Percentiles rank a stretch among this genome's conserved stretches.
These are phyloP conservation scores for Drymonia ruficornis DNA, from an alignment of 2,888 invertebrate genomes.

Conservation along the genomic window DNA sequence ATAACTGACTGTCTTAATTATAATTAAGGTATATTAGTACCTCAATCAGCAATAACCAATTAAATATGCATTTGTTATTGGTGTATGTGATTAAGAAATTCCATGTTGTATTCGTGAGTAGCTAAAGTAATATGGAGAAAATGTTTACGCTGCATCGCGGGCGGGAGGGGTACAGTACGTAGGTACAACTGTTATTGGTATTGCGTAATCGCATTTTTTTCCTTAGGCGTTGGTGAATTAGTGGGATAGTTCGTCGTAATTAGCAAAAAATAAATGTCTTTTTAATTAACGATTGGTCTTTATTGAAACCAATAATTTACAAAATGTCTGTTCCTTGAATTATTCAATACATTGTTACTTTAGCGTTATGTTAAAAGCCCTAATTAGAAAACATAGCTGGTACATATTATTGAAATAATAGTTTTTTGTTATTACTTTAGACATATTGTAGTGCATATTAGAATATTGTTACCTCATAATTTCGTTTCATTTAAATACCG, in stretches of 20 bases:
- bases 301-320: constrained; percentile 5
- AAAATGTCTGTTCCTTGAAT: neutral
- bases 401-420: neutral
- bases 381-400: neutral
- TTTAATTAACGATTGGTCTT: constrained; percentile 5
- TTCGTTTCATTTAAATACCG: constrained; percentile 1
- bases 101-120: constrained; percentile 1
- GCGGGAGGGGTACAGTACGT: neutral
- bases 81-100: neutral
- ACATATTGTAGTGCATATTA: constrained; percentile 3
- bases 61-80: neutral
- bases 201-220: neutral
- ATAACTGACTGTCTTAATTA: neutral
- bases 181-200: neutral
- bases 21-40: neutral
- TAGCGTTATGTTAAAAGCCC: neutral
- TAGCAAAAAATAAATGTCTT: neutral
- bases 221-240: neutral
- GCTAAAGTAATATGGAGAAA: neutral
- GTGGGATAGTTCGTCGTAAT: neutral
- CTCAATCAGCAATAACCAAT: neutral
- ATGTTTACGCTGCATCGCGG: neutral
- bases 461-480: constrained; percentile 7
- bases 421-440: constrained; percentile 6
- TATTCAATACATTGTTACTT: constrained; percentile 1